A percentile compares a stretch with the other conserved stretches of the same genome.
Conservation (phyloP, 2,888 invertebrate species). For the Liodrosophila aerea region DNA sequence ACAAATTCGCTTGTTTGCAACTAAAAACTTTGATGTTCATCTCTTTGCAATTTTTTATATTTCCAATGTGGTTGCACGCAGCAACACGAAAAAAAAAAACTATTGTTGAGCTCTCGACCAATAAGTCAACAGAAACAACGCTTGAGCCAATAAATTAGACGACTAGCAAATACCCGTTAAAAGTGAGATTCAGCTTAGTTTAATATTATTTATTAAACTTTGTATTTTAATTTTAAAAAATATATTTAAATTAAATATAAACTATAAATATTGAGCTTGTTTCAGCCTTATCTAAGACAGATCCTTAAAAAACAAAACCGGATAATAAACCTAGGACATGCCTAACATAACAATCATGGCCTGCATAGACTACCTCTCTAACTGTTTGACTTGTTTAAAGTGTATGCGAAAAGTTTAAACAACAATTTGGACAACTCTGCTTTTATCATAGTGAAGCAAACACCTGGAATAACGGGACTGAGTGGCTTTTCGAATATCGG, state of each 20-base stretch:
- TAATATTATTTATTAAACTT: too few species aligned
- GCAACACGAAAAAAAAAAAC: slow-evolving; percentile 30
- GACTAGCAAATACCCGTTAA: slow-evolving; percentile 28
- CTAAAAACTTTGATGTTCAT: slow-evolving; percentile 57
- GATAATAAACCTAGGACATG: too few species aligned
- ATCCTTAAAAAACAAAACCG: too few species aligned
- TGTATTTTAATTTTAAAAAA: too few species aligned
- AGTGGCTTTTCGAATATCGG: slow-evolving; percentile 6
- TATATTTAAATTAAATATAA: too few species aligned
- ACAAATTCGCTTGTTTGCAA: slow-evolving; percentile 66
- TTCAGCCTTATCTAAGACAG: too few species aligned
- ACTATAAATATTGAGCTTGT: too few species aligned
- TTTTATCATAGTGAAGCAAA: slow-evolving; percentile 50
- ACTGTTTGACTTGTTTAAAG: slow-evolving; percentile 5
- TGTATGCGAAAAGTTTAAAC: slow-evolving; percentile 58
- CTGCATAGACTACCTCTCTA: background rate
- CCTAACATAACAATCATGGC: too few species aligned
- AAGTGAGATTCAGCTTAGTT: too few species aligned
- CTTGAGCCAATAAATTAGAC: background rate
- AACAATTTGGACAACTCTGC: slow-evolving; percentile 52
- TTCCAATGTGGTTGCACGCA: slow-evolving; percentile 44
- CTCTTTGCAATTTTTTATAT: slow-evolving; percentile 19
- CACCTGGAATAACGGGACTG: slow-evolving; percentile 59
- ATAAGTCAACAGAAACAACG: slow-evolving; percentile 55
- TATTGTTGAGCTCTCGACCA: slow-evolving; percentile 47